Evolutionary conservation across 2,797 vertebrate genomes (phyloP), one percentile per base, ranked within the genome.

Genomic region (Hoplostethus atlanticus): DNA sequence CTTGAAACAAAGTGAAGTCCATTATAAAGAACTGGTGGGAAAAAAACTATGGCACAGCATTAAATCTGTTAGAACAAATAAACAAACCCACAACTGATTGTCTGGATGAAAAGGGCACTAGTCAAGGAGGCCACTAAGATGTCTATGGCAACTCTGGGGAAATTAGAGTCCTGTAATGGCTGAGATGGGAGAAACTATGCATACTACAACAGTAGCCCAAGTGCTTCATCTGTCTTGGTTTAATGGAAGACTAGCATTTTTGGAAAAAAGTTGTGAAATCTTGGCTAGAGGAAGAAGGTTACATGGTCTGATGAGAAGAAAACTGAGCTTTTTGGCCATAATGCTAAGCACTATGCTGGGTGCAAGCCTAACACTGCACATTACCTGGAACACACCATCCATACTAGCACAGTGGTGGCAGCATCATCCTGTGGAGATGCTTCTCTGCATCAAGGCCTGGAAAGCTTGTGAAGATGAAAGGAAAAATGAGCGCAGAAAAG

Each of bases 401-500:
- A n/a, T n/a, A 56, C 13, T 1, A 2, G 5, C 30, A 34, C 36
- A 63, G 21, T 53, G 11, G 48, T 50, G 44, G 42, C 2, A 69
- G 13, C 57, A 44, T 47, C n/a, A 11, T 64, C 10, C 51, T 7
- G 17, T 30, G 6, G 10, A 2, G 44, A 61, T 15, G 12, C 17
- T 15, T 5, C 40, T 12, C 13, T 48, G 46, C 0, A 44, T 36
- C 30, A 42, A 38, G 54, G 34, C 40, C 17, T 30, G 42, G 4
- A 59, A 30, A 2, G 54, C 28, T 48, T n/a, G 16, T 16, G 16
- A 48, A 48, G n/a, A 48, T 48, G 28, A 51, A 58, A 66, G 58
- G 25, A 16, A 57, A 69, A 79, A 59, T 40, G 10, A 73, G 50
- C 38, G 28, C 30, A 48, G 48, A 52, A 38, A n/a, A n/a, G 46